A percentile compares a stretch with the other conserved stretches of the same genome.
These are phyloP conservation scores for Diorhabda elongata DNA, from an alignment of 1,140 invertebrate genomes.

Conservation along the genomic window DNA sequence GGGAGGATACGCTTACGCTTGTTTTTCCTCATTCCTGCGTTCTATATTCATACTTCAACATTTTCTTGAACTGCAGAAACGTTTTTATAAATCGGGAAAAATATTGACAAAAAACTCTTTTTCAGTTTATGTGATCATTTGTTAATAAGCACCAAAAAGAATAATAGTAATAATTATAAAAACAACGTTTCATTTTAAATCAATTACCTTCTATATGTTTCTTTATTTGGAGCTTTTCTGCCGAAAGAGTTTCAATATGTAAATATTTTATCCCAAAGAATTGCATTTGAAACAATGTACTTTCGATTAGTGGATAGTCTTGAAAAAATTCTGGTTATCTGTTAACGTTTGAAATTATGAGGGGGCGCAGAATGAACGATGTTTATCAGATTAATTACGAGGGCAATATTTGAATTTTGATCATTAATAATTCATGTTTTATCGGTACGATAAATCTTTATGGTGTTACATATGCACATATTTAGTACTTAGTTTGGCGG, in stretches of 20 bases:
- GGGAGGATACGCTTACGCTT: background rate
- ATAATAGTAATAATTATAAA: no score
- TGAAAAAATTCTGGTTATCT: background rate
- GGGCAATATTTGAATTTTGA: conserved; percentile 35
- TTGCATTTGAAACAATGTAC: no score
- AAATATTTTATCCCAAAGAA: no score
- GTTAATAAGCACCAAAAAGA: no score
- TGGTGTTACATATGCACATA: conserved; percentile 42
- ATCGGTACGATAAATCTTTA: conserved; percentile 41
- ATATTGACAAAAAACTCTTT: no score
- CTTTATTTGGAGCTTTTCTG: no score
- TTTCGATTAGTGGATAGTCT: background rate
- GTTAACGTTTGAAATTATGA: background rate
- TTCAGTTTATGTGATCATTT: no score
- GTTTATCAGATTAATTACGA: conserved; percentile 35
- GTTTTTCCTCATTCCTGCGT: background rate
- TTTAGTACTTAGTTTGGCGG: conserved; percentile 26
- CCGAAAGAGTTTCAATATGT: no score
- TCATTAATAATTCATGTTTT: conserved; percentile 42
- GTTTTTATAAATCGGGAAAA: no score
- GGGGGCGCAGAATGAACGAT: conserved; percentile 10
- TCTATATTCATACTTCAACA: background rate
- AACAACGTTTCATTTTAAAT: no score
- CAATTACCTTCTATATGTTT: no score
- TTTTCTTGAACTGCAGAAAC: background rate